Percentiles rank a stretch among this genome's conserved stretches.
phyloP scores from a whole-genome alignment of 2,113 vertebrate genomes.

The Scolopax mira region DNA sequence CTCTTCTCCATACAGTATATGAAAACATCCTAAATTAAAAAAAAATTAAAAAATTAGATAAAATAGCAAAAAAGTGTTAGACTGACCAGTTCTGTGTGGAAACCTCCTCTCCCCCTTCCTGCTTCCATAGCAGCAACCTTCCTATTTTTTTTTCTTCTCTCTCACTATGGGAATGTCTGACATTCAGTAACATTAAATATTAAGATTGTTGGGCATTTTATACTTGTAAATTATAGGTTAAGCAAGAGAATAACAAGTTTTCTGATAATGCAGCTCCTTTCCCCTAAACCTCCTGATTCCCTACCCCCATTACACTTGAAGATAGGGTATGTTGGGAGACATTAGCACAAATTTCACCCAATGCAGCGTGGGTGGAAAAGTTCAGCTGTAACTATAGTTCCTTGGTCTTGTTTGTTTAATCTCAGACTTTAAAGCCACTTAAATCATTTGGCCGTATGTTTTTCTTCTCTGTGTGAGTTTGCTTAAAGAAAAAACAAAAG shows the following conservation, averaged over 20 bases:
- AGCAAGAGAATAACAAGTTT: background rate
- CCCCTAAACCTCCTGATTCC: background rate
- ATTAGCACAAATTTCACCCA: background rate
- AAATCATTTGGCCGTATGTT: background rate
- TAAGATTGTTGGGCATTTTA: background rate
- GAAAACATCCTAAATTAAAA: background rate
- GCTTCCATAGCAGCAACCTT: background rate
- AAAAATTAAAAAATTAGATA: background rate
- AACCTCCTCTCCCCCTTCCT: background rate
- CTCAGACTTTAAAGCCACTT: slow-evolving; percentile 45
- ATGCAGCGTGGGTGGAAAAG: background rate
- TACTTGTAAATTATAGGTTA: background rate
- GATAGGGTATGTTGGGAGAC: background rate
- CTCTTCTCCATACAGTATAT: background rate
- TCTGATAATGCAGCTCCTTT: background rate
- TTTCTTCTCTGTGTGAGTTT: slow-evolving; percentile 2
- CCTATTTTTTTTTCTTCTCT: background rate
- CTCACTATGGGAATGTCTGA: background rate
- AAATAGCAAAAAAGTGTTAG: background rate
- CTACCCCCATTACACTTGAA: background rate
- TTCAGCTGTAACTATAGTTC: background rate
- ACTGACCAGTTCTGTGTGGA: background rate
- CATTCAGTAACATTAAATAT: background rate
- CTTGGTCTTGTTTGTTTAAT: slow-evolving; percentile 54
- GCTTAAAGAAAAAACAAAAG: slow-evolving; percentile 6